A percentile compares a stretch with the other conserved stretches of the same genome.
phyloP scores from a whole-genome alignment of 2,797 vertebrate genomes.

The Pangasius djambal region DNA sequence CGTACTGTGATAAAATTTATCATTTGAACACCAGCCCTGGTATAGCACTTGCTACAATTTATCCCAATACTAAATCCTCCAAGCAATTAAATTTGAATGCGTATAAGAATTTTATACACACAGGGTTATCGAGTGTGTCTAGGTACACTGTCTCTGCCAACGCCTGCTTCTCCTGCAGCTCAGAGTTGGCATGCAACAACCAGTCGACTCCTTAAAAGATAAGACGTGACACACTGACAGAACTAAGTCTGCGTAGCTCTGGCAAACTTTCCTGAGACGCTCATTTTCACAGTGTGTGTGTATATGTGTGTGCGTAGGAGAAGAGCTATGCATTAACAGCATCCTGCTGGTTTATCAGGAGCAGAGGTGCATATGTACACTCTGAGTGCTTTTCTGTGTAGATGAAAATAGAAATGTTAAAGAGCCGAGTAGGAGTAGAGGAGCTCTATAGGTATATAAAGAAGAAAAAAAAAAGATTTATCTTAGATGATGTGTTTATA shows the following conservation, averaged over 20 bases:
- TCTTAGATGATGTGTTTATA: not conserved
- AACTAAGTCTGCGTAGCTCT: slow-evolving; percentile 1
- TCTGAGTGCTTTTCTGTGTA: not conserved
- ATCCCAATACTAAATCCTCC: not conserved
- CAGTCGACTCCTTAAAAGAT: not conserved
- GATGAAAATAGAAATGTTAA: slow-evolving; percentile 13
- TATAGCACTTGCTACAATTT: not conserved
- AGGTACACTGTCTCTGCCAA: not conserved
- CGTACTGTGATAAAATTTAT: not conserved
- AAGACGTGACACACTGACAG: not conserved
- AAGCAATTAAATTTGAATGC: not conserved
- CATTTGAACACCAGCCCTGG: not conserved
- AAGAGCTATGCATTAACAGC: not conserved
- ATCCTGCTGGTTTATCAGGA: not conserved
- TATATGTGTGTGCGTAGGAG: not conserved
- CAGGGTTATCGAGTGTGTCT: not conserved
- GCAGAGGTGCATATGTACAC: not conserved
- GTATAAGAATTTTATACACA: not conserved
- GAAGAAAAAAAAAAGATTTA: not conserved
- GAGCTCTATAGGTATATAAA: not conserved
- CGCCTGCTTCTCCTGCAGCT: not conserved
- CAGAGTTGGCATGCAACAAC: not conserved
- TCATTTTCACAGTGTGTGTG: not conserved
- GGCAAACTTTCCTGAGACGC: slow-evolving; percentile 4
- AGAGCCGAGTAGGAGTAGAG: not conserved